Conservation (phyloP, 2,113 vertebrate genomes). For the Rhinopithecus roxellana region DNA sequence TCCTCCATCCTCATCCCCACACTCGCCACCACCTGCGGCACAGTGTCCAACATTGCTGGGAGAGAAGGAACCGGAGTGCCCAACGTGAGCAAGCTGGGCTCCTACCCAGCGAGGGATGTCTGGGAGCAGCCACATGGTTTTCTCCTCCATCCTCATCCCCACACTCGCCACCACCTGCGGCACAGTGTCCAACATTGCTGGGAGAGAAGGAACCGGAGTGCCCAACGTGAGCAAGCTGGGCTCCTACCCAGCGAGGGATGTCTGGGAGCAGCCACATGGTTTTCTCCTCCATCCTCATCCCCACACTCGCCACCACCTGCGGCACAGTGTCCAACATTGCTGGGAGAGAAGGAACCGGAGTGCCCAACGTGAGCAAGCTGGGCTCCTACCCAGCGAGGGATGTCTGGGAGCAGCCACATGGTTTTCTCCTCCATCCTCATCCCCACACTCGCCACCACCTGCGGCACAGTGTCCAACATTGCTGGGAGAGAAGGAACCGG, state of each 20-base stretch:
- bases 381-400: background rate
- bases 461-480: rapidly evolving
- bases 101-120: too few relatives aligned
- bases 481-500: background rate
- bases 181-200: rapidly evolving
- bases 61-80: background rate
- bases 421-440: background rate
- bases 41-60: too few relatives aligned
- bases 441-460: background rate
- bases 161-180: rapidly evolving
- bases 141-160: background rate
- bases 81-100: background rate
- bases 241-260: background rate
- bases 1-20: background rate
- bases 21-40: rapidly evolving
- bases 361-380: background rate
- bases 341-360: background rate
- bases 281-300: background rate
- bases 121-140: too few relatives aligned
- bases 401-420: too few relatives aligned
- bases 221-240: background rate
- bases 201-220: background rate
- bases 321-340: too few relatives aligned
- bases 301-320: rapidly evolving
- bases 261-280: too few relatives aligned